Base-by-base conservation (phyloP, 2,888 invertebrate genomes). In the Drosophila colorata region DNA sequence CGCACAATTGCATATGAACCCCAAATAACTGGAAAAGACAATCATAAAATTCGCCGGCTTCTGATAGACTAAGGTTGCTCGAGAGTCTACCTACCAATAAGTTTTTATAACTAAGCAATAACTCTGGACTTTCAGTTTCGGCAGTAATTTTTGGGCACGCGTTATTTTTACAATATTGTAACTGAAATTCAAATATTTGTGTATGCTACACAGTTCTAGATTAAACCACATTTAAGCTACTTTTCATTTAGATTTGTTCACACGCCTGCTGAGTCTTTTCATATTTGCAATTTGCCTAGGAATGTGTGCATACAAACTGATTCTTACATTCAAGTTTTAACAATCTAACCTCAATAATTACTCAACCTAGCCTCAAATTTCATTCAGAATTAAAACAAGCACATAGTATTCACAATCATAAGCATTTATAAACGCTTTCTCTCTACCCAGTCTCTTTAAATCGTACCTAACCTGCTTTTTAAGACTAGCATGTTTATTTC, bases 31-130 rank as follows among this genome's bases (percentile, higher is more conserved):
- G 33, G 0, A 64, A 40, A 35, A 35, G 13, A 7, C 3, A n/a
- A n/a, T 9, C 5, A 41, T 28, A 16, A 33, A 14, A 41, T 2
- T 4, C 1, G 11, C 9, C 8, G 20, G 18, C 37, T 43, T 65
- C 52, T 52, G 40, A 65, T 65, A 46, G 52, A n/a, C 9, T n/a
- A 23, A 1, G 2, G 3, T n/a, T 8, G 14, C 18, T 6, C 7
- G 4, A 11, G 4, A 4, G n/a, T 33, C 11, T 57, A 40, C 38
- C 40, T 49, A 20, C 41, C 20, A 66, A 66, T 66, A 55, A 41
- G 67, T 53, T 37, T 14, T 23, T 16, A 16, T 13, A 0, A 0
- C 23, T 11, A 37, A 7, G 7, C 7, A 11, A 13, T 38, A 18
- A 28, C 31, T 31, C 7, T 18, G 1, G 1, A 18, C 1, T 25